A percentile compares a stretch with the other conserved stretches of the same genome.
Conservation (phyloP, 2,113 vertebrate genomes). For the Trematocara marginatum region DNA sequence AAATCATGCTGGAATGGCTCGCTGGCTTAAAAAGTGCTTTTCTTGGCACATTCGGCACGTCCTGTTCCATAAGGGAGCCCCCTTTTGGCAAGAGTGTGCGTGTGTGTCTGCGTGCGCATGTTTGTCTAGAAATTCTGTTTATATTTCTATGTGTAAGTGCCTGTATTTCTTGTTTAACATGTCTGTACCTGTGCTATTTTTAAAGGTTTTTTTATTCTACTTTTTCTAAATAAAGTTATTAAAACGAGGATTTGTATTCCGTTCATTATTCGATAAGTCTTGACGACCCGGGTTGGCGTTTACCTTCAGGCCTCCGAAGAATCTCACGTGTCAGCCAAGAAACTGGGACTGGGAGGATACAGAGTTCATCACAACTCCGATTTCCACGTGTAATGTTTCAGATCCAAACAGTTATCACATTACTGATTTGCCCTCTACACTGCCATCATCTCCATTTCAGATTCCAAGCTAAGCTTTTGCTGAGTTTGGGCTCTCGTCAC, state of each 20-base stretch:
- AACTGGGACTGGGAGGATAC: slow-evolving; percentile 42
- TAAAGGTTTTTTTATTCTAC: slow-evolving; percentile 7
- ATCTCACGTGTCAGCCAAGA: slow-evolving; percentile 55
- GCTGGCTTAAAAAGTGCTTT: slow-evolving; percentile 60
- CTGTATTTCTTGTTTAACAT: slow-evolving; percentile 13
- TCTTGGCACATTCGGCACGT: slow-evolving; percentile 65
- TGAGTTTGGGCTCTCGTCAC: not conserved
- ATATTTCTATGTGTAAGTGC: slow-evolving; percentile 17
- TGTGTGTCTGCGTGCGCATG: slow-evolving; percentile 13
- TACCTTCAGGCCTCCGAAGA: slow-evolving; percentile 53
- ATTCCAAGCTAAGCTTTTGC: slow-evolving; percentile 1
- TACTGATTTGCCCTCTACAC: slow-evolving; percentile 49
- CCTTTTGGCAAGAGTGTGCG: slow-evolving; percentile 45
- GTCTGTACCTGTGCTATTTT: slow-evolving; percentile 36
- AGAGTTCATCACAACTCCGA: slow-evolving; percentile 54
- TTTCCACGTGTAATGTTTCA: slow-evolving; percentile 57
- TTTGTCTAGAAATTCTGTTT: slow-evolving; percentile 46
- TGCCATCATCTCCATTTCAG: slow-evolving; percentile 57
- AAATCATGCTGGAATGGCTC: slow-evolving; percentile 56
- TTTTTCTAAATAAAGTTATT: slow-evolving; percentile 58
- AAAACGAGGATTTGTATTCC: slow-evolving; percentile 12
- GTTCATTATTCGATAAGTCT: slow-evolving; percentile 36
- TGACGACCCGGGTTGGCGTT: slow-evolving; percentile 20
- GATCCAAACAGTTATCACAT: slow-evolving; percentile 51
- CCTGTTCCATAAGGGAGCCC: slow-evolving; percentile 69